A percentile compares a stretch with the other conserved stretches of the same genome.
phyloP scores from a whole-genome alignment of 2,797 vertebrate genomes.

The Tangara arthus region DNA sequence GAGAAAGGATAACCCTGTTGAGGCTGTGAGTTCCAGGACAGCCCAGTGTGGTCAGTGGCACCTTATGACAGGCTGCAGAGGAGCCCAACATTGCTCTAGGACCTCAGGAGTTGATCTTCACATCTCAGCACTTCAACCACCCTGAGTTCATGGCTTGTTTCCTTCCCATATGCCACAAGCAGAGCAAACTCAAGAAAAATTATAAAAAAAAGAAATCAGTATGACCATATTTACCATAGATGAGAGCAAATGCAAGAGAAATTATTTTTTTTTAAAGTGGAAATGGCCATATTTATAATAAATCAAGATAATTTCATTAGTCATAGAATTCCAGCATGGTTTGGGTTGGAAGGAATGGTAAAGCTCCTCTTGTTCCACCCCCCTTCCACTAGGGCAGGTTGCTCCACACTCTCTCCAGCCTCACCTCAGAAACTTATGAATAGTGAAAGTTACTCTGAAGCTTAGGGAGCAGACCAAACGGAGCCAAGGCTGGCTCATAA shows the following conservation, averaged over 20 bases:
- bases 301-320: not conserved
- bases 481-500: not conserved
- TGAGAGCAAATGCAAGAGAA: not conserved
- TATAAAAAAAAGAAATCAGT: rapidly evolving
- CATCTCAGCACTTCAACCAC: not conserved
- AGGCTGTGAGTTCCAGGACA: not conserved
- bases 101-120: not conserved
- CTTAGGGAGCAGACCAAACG: not conserved
- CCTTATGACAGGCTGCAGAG: not conserved
- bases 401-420: not conserved
- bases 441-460: not conserved
- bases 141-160: not conserved
- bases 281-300: not conserved
- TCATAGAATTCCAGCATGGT: not conserved
- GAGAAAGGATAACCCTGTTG: not conserved
- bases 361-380: not conserved
- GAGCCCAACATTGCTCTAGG: not conserved
- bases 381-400: not conserved
- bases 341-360: not conserved
- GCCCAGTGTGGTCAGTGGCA: not conserved
- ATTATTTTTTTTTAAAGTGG: not conserved
- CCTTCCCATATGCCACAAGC: not conserved
- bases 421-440: no score
- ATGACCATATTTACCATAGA: not conserved
- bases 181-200: not conserved